Conservation (phyloP, 2,888 invertebrate species). For the Orthosia incerta region DNA sequence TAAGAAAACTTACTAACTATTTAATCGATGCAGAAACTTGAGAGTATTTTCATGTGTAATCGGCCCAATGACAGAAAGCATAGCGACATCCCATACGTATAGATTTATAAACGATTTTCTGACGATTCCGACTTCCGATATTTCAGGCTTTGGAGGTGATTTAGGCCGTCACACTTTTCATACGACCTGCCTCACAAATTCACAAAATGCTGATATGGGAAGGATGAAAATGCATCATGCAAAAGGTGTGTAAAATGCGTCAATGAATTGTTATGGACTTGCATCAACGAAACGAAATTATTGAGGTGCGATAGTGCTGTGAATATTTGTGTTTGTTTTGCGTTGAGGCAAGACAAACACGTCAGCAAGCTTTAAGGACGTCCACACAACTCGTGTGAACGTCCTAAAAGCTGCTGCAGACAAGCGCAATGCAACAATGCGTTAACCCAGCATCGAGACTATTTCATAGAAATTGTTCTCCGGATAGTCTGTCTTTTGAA, state of each 20-base stretch:
- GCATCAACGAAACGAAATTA: background rate
- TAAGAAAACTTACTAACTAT: no score
- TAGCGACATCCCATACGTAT: background rate
- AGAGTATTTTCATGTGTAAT: background rate
- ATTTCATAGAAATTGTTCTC: no score
- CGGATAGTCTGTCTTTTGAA: no score
- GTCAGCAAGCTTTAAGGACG: no score
- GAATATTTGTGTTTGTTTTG: background rate
- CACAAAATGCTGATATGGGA: constrained; percentile 17
- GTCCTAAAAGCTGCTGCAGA: no score
- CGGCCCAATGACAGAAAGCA: background rate
- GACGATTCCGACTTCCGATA: constrained; percentile 36
- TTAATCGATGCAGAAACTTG: background rate
- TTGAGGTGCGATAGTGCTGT: background rate
- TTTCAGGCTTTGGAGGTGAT: constrained; percentile 35
- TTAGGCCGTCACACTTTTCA: constrained; percentile 29
- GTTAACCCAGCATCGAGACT: no score
- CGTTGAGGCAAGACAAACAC: no score
- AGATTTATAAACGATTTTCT: constrained; percentile 32
- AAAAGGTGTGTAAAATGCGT: background rate
- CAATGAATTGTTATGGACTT: background rate
- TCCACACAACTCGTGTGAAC: no score
- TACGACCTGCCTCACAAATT: constrained; percentile 4
- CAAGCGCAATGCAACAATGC: no score
- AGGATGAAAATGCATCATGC: constrained; percentile 1